Base-by-base conservation (phyloP, 2,888 invertebrate species). In the Nephrotoma guestfalica region DNA sequence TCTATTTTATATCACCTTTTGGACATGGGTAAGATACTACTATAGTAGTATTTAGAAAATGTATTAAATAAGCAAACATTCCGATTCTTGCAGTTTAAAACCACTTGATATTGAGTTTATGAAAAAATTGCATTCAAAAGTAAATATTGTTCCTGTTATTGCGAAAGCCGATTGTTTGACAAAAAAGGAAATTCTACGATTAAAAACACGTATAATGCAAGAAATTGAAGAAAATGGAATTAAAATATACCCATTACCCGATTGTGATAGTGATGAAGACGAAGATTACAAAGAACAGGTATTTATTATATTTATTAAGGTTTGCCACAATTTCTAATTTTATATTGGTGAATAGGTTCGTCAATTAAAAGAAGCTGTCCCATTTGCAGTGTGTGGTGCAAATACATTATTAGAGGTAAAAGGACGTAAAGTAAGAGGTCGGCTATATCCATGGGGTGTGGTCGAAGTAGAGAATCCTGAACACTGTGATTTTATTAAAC, bases 381-480 rank as follows among this genome's bases (percentile, higher is more conserved):
- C 99, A 87, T 99, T 99, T 93, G 99, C 99, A 83, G 98, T 99
- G n/a, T 98, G 98, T 91, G 98, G 99, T 87, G 97, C 98, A 86
- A 97, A 97, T 90, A 96, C 96, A 2, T 92, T 96, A 87, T 93
- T 99, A 88, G 99, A 99, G 92, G 97, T 98, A 41, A 96, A 97
- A 90, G 98, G 98, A 84, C 94, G 96, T 86, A 96, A 97, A 91
- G 98, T 99, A 87, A 94, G 98, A 87, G 99, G 99, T 41, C 94
- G 99, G 1, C 94, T 97, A 87, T 99, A 99, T 93, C 98, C 99
- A 0, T 99, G 99, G 99, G 99, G 99, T 57, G 98, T 99, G 1
- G 98, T 99, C 7, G 99, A 99, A 92, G 98, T 99, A 11, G 99
- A 99, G 92, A 99, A 99, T 93, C 98, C 98, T 0, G 98, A 98